Conservation (phyloP, 2,113 vertebrate species). For the Periophthalmus modestus region DNA sequence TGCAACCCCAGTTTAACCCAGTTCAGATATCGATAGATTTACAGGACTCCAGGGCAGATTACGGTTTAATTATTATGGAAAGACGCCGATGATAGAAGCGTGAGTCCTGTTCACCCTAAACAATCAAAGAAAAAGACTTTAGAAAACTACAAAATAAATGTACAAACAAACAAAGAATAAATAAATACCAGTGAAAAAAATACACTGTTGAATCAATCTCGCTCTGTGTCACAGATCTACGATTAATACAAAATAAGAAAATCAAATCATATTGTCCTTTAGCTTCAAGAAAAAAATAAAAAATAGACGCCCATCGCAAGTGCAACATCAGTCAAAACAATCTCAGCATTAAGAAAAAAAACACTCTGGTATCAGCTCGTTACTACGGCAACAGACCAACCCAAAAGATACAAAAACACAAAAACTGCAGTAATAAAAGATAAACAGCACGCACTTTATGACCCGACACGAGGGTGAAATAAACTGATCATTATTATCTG, state of each 20-base stretch:
- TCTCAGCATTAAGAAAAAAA: conserved; percentile 55
- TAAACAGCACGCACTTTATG: conserved; percentile 60
- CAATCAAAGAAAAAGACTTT: conserved; percentile 37
- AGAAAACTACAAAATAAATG: conserved; percentile 29
- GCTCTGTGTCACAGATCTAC: conserved; percentile 62
- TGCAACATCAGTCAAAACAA: conserved; percentile 74
- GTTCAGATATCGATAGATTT: conserved; percentile 18
- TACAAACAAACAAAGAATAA: conserved; percentile 64
- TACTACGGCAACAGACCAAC: conserved; percentile 68
- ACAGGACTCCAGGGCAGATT: conserved; percentile 32
- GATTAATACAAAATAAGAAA: conserved; percentile 64
- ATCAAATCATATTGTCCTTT: conserved; percentile 48
- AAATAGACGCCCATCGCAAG: conserved; percentile 61
- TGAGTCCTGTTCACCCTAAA: conserved; percentile 56
- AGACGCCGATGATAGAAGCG: conserved; percentile 43
- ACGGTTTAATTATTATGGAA: conserved; percentile 42
- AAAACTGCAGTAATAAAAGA: conserved; percentile 34
- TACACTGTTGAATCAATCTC: conserved; percentile 68
- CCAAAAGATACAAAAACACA: conserved; percentile 30
- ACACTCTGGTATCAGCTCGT: conserved; percentile 52
- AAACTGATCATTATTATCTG: conserved; percentile 46
- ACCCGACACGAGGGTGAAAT: conserved; percentile 55
- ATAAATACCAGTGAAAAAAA: conserved; percentile 77
- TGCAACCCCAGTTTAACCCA: neutral
- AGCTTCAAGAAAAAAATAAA: conserved; percentile 42